Conservation (phyloP, 2,113 vertebrate genomes). For the Balaeniceps rex region DNA sequence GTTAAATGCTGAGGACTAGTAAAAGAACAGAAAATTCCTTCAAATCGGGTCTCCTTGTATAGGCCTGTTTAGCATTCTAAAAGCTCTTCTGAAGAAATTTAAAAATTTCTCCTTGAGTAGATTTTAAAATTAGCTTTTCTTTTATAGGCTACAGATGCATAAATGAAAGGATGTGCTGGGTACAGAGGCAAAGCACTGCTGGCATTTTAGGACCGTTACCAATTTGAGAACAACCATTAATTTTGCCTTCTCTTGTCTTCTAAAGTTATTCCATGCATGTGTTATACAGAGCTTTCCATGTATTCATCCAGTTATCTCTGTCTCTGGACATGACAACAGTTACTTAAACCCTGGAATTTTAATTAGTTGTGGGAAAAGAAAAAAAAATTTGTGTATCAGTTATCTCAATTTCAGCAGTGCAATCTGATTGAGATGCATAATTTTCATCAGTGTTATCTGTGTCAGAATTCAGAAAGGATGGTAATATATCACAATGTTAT, state of each 20-base stretch:
- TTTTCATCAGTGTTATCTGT: slow-evolving; percentile 64
- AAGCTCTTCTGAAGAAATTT: background rate
- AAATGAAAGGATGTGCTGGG: background rate
- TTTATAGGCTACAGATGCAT: background rate
- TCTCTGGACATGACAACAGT: slow-evolving; percentile 56
- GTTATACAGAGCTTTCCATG: slow-evolving; percentile 62
- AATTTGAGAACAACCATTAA: slow-evolving; percentile 22
- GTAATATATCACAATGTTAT: background rate
- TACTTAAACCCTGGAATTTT: slow-evolving; percentile 68
- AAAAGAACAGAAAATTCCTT: background rate
- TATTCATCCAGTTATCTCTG: slow-evolving; percentile 59
- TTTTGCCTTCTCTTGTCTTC: slow-evolving; percentile 49
- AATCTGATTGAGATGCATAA: slow-evolving; percentile 57
- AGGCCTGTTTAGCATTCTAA: background rate
- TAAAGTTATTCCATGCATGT: slow-evolving; percentile 41
- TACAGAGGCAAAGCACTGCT: background rate
- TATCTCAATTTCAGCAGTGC: slow-evolving; percentile 49
- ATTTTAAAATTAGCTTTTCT: slow-evolving; percentile 1
- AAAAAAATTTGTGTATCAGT: slow-evolving; percentile 42
- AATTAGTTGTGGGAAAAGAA: slow-evolving; percentile 67
- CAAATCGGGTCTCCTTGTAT: background rate
- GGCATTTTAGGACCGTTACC: background rate
- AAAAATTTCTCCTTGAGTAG: background rate
- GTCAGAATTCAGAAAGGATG: slow-evolving; percentile 62
- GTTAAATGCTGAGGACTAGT: background rate